phyloP scores from a whole-genome alignment of 1,140 invertebrate genomes.

The Leptonema lineaticorne region DNA sequence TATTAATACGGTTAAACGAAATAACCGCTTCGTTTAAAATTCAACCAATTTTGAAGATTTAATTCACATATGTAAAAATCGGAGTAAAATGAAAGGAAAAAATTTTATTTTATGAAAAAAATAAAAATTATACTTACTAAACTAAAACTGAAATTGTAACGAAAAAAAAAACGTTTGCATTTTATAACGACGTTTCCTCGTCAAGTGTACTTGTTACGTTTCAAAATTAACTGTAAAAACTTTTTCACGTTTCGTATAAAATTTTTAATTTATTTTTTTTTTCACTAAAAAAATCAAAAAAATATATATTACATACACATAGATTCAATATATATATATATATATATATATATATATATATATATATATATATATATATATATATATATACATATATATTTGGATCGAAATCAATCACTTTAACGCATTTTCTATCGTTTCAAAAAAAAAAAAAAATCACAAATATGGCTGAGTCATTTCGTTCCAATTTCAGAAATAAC shows the following conservation, averaged over 20 bases:
- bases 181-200: conserved; percentile 1
- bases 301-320: not conserved
- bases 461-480: too few relatives aligned
- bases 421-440: too few relatives aligned
- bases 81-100: conserved; percentile 2
- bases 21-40: not conserved
- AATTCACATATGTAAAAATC: not conserved
- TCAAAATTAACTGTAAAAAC: conserved; percentile 10
- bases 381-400: not conserved
- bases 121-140: too few relatives aligned
- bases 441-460: too few relatives aligned
- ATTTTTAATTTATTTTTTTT: not conserved
- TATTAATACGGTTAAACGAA: too few relatives aligned
- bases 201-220: not conserved
- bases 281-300: not conserved
- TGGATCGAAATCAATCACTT: not conserved
- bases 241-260: conserved; percentile 3
- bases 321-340: not conserved
- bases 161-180: conserved; percentile 1
- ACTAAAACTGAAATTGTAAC: too few relatives aligned
- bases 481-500: too few relatives aligned
- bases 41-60: too few relatives aligned
- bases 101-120: too few relatives aligned
- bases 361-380: not conserved
- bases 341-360: not conserved